Base-by-base conservation (phyloP, 1,140 invertebrate species). In the Philotrypesis tridentata region DNA sequence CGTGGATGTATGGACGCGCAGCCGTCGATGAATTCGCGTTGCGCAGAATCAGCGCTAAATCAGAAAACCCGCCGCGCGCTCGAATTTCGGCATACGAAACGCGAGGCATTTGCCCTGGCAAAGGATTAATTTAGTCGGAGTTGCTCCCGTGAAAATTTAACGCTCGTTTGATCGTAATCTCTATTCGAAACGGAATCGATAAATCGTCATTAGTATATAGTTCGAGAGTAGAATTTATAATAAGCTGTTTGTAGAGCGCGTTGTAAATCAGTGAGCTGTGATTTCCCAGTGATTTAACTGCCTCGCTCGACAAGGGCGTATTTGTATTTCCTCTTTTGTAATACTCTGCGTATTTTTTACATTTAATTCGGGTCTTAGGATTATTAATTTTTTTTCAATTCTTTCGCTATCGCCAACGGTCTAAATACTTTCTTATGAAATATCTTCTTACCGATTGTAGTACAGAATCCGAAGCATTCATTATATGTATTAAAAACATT, bases 101-200 rank as follows among this genome's bases (percentile, higher is more conserved):
- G 21, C 21, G 48, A 55, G 6, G 23, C 43, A n/a, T 29, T 31
- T 60, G 72, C 55, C n/a, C 55, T 74, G 14, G 29, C 72, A 2
- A 40, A 21, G 25, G 48, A 74, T 76, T 76, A 31, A 76, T 76
- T 76, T 76, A 74, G 48, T 27, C 7, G 17, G 27, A n/a, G 55
- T 27, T 33, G 25, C 11, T 63, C 31, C 31, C 63, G 37, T 77
- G 67, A 77, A 67, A 77, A 77, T 77, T 77, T 67, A n/a, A 77
- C 75, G 37, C 67, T 67, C 27, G 75, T 77, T 77, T 67, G 23
- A 48, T 31, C 63, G 33, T 14, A 63, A 63, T 37, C 73, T 75
- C 55, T 61, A 63, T 37, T 63, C 48, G 55, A 63, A 61, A 33
- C 37, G 29, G 4, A 33, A 65, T 67, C 75, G 61, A 68, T 67